Conservation (phyloP, 1,140 invertebrate genomes). For the Drosophila saltans region DNA sequence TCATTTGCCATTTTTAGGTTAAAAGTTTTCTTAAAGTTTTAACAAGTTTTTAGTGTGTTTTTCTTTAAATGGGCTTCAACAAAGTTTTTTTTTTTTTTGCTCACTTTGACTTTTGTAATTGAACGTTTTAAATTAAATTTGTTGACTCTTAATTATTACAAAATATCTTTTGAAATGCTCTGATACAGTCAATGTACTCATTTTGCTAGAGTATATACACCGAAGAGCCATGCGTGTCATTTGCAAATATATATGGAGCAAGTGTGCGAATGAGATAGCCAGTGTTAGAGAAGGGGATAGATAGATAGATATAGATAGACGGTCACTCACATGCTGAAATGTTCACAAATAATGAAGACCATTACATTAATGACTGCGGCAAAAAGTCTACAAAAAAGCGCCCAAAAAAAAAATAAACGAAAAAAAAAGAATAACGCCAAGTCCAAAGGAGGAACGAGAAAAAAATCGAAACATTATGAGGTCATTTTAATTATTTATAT, state of each 20-base stretch:
- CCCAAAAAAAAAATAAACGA: slow-evolving; percentile 15
- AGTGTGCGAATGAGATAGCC: background rate
- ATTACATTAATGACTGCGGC: slow-evolving; percentile 76
- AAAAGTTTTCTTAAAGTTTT: no score
- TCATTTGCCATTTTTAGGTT: no score
- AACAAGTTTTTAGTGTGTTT: no score
- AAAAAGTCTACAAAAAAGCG: slow-evolving; percentile 53
- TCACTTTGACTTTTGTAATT: no score
- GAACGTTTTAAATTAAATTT: no score
- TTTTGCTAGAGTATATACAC: slow-evolving; percentile 13
- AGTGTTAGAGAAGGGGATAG: slow-evolving; percentile 14
- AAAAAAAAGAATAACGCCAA: slow-evolving; percentile 28
- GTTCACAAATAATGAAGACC: slow-evolving; percentile 73
- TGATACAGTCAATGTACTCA: background rate
- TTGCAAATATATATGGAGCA: slow-evolving; percentile 17
- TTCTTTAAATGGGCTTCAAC: no score
- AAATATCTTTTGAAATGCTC: background rate
- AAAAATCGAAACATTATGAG: slow-evolving; percentile 75
- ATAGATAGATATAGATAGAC: slow-evolving; percentile 29
- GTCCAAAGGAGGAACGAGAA: slow-evolving; percentile 28
- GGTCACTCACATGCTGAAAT: slow-evolving; percentile 44
- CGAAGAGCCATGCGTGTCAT: slow-evolving; percentile 43
- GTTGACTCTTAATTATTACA: no score
- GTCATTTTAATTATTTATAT: slow-evolving; percentile 76
- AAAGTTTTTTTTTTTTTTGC: no score